phyloP scores from a whole-genome alignment of 2,888 invertebrate genomes.

The Cenopis cana region DNA sequence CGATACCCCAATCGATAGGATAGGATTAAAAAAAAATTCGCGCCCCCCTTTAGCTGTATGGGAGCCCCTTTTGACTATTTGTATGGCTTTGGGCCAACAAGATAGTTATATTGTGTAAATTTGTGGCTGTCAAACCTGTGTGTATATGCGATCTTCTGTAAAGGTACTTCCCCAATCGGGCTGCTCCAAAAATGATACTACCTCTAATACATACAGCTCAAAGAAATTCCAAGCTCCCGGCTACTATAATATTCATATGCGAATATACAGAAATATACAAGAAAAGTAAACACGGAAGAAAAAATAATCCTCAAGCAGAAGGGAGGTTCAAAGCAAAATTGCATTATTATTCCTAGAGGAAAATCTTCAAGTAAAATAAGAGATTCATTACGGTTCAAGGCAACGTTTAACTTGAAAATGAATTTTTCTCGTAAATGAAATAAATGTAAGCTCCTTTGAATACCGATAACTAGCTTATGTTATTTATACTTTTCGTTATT shows the following conservation, averaged over 20 bases:
- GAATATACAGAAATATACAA: slow-evolving; percentile 2
- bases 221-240: not conserved
- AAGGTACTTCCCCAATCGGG: too few relatives aligned
- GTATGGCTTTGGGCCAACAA: too few relatives aligned
- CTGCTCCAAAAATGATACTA: too few relatives aligned
- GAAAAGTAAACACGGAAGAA: not conserved
- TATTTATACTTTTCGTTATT: not conserved
- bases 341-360: slow-evolving; percentile 17
- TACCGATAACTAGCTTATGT: not conserved
- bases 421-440: not conserved
- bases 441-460: not conserved
- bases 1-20: too few relatives aligned
- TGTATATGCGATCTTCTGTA: too few relatives aligned
- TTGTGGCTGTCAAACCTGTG: too few relatives aligned
- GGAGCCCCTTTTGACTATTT: too few relatives aligned
- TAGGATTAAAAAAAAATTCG: too few relatives aligned
- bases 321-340: slow-evolving; percentile 11
- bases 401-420: slow-evolving; percentile 6
- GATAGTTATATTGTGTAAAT: too few relatives aligned
- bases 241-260: not conserved
- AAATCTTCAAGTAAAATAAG: slow-evolving; percentile 2
- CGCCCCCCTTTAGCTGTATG: too few relatives aligned
- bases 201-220: too few relatives aligned
- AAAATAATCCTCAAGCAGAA: slow-evolving; percentile 3
- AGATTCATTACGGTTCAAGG: not conserved